Evolutionary conservation across 2,797 vertebrate species (phyloP).

Genomic region (Vireo griseus): DNA sequence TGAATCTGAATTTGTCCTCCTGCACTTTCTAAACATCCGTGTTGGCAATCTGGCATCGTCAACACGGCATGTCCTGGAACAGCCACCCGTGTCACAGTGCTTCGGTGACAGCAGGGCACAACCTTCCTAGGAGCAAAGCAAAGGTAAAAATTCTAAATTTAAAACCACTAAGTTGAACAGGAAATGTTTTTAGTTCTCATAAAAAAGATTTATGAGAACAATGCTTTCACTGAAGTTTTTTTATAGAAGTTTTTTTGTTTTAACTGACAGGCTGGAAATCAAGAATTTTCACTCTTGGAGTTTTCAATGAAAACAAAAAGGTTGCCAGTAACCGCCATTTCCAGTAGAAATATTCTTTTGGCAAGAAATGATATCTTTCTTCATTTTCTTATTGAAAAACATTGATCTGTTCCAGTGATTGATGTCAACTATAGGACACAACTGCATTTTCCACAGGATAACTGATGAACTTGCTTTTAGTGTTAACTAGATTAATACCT

Average conservation of each 20-base stretch:
- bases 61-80: not conserved
- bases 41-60: not conserved
- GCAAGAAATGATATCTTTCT: conserved; percentile 18
- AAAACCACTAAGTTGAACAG: not conserved
- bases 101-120: not conserved
- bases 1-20: not conserved
- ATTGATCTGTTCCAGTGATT: conserved; percentile 23
- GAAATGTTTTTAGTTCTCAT: not conserved
- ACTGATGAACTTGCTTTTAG: not conserved
- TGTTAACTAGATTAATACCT: conserved; percentile 40
- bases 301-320: conserved; percentile 27
- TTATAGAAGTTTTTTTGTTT: not conserved
- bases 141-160: not conserved
- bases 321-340: not conserved
- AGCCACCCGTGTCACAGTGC: not conserved
- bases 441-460: conserved; percentile 12
- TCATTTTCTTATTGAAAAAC: conserved; percentile 50
- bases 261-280: conserved; percentile 32
- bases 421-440: conserved; percentile 5
- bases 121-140: not conserved
- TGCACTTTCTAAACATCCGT: not conserved
- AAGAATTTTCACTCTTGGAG: conserved; percentile 2
- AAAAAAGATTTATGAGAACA: not conserved
- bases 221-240: not conserved
- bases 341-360: conserved; percentile 37